Conservation (phyloP, 2,797 vertebrate genomes). For the Delichon dasypus region DNA sequence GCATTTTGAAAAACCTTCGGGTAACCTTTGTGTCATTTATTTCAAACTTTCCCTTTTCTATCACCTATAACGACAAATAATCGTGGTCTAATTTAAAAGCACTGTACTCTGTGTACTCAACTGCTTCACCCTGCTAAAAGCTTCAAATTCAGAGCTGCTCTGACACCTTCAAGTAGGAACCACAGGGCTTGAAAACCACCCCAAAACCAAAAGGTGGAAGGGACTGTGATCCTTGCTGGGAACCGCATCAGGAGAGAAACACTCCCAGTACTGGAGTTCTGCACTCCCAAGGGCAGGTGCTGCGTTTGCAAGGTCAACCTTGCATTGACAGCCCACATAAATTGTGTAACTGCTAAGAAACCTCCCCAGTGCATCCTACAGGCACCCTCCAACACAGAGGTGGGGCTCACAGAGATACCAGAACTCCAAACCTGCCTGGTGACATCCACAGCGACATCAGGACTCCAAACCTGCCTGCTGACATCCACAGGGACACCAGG, state of each 20-base stretch:
- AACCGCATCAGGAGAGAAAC: neutral
- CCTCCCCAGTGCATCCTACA: neutral
- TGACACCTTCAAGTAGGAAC: neutral
- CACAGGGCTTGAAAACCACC: neutral
- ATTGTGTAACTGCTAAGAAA: neutral
- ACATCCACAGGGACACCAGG: neutral
- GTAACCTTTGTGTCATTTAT: neutral
- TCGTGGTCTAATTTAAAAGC: neutral
- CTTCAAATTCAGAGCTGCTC: neutral
- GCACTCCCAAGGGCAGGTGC: neutral
- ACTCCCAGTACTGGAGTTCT: neutral
- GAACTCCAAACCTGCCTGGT: neutral
- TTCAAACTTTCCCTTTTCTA: neutral
- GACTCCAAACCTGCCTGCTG: accelerated
- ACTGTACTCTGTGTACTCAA: neutral
- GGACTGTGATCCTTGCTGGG: neutral
- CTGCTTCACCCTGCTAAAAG: neutral
- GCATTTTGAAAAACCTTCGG: neutral
- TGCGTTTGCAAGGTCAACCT: neutral
- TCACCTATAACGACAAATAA: neutral
- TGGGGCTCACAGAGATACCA: neutral
- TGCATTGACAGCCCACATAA: neutral
- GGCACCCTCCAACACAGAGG: neutral
- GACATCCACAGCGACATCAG: neutral
- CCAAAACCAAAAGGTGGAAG: neutral